Evolutionary conservation across 2,888 invertebrate genomes (phyloP), one percentile per base, ranked within the genome.

Genomic region (Eristalis arbustorum): DNA sequence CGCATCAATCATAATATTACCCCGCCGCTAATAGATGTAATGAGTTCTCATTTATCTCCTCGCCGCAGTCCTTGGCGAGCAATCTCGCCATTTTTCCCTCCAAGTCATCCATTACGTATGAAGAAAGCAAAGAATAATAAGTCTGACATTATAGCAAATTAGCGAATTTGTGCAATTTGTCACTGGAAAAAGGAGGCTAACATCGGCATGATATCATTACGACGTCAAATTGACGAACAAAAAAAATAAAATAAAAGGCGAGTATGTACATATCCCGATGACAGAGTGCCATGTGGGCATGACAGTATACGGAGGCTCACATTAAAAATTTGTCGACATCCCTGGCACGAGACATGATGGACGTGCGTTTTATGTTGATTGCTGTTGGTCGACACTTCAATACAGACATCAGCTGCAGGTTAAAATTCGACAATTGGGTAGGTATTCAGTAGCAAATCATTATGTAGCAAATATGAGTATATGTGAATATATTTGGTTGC

Each of bases 1-100:
- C 61, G 37, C 84, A 84, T 84, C 80, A 67, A 84, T 84, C 80
- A 84, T 81, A 80, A 72, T 68, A 76, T 81, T 66, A 63, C 80
- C 68, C 80, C 31, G 40, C 56, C 57, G 42, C 76, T 81, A 72
- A 72, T 76, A 62, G 68, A 72, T 42, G 37, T 84, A 84, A 84
- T 81, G 75, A 66, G 57, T 64, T 68, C 67, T 71, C 59, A 81
- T 81, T 76, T 80, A 80, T 84, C 74, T 72, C 72, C 66, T 72
- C 75, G 57, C 71, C 75, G 71, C 37, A 18, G 34, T 56, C 75
- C 57, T 23, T 31, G 71, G 67, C 37, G 62, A 68, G 67, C 62
- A 68, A 67, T 56, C 40, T 68, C 57, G n/a, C 57, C 64, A 74
- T 74, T 69, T 31, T 63, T 62, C 64, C n/a, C n/a, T 59, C 73